A percentile compares a stretch with the other conserved stretches of the same genome.
These are phyloP conservation scores for Patiria pectinifera DNA, from an alignment of 53 echinoderm and acorn worm genomes.

Conservation along the genomic window DNA sequence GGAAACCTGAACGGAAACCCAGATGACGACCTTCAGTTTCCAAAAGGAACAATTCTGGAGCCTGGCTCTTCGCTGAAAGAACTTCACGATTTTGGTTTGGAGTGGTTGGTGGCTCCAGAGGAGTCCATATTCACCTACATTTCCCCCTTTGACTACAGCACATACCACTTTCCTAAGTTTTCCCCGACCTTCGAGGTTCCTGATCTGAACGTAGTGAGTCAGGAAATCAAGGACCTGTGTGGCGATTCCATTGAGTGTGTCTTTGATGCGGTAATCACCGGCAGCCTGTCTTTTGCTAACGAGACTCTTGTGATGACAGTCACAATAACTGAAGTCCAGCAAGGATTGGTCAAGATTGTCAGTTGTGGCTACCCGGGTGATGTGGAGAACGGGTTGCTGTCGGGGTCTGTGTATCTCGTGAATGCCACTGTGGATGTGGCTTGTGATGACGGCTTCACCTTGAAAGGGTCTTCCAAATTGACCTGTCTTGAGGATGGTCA, in stretches of 20 bases:
- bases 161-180: constrained; percentile 57
- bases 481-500: constrained; percentile 48
- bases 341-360: constrained; percentile 60
- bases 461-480: constrained; percentile 31
- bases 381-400: constrained; percentile 41
- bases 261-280: constrained; percentile 65
- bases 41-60: constrained; percentile 40
- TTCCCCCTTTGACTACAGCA: constrained; percentile 67
- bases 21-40: constrained; percentile 60
- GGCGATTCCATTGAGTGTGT: constrained; percentile 64
- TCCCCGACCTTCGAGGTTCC: constrained; percentile 66
- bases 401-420: constrained; percentile 55
- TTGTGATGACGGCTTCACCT: constrained; percentile 24
- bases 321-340: constrained; percentile 25
- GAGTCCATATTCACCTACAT: constrained; percentile 67
- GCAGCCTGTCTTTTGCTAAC: constrained; percentile 57
- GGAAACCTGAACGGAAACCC: constrained; percentile 68
- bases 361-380: constrained; percentile 72
- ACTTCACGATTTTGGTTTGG: constrained; percentile 62
- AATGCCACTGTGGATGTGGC: constrained; percentile 25
- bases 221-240: constrained; percentile 67
- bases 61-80: constrained; percentile 47
- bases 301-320: constrained; percentile 29
- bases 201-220: constrained; percentile 51
- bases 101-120: constrained; percentile 59